Evolutionary conservation across 2,113 vertebrate genomes (phyloP).

Genomic region (Alectura lathami): DNA sequence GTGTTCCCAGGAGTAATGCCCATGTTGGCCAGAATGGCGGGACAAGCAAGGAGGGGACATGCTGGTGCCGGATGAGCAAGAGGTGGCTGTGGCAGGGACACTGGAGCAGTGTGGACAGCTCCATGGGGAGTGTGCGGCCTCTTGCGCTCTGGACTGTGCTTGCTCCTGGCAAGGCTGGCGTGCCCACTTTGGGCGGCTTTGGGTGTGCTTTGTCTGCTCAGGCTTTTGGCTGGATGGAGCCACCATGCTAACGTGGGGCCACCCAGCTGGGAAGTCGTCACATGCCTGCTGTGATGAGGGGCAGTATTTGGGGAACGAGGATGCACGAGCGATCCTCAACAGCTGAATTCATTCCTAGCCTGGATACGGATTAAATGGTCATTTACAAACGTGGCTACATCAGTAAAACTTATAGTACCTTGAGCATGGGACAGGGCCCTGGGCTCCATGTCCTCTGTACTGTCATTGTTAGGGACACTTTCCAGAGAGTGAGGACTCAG

Average conservation of each 20-base stretch:
- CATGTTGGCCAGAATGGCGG: background rate
- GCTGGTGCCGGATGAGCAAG: background rate
- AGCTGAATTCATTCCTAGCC: background rate
- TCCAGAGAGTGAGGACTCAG: too few relatives aligned
- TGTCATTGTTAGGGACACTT: background rate
- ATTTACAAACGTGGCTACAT: background rate
- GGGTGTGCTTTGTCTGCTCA: background rate
- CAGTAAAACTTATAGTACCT: background rate
- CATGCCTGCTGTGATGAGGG: rapidly evolving
- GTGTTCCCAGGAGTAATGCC: background rate
- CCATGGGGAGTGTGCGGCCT: background rate
- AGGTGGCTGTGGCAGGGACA: rapidly evolving
- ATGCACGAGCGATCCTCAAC: background rate
- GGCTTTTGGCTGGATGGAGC: background rate
- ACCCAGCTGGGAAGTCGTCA: background rate
- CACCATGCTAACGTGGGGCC: background rate
- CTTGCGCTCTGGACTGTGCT: background rate
- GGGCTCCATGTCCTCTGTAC: background rate
- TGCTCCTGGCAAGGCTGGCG: rapidly evolving
- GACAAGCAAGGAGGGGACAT: rapidly evolving
- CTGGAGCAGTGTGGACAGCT: background rate
- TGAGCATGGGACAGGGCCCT: rapidly evolving
- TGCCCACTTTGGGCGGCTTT: background rate
- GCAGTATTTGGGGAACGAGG: background rate
- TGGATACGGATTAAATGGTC: background rate